Percentiles rank a stretch among this genome's conserved stretches.
Evolutionary conservation across 1,140 invertebrate species (phyloP).

Genomic region (Dinoponera quadriceps): DNA sequence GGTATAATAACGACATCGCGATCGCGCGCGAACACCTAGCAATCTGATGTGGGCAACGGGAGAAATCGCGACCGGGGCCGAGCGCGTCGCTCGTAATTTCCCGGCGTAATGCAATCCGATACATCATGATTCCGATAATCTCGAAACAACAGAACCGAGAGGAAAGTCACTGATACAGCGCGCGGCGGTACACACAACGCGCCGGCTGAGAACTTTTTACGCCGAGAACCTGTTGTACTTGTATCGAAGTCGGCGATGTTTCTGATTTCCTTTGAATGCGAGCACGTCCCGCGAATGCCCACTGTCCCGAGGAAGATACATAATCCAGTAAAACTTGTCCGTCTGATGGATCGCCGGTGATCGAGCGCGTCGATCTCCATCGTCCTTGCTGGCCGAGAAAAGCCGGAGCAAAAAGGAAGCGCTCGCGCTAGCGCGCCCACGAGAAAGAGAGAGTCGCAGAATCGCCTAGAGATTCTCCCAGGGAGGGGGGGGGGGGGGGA

Average conservation of each 20-base stretch:
- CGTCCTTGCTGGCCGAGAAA: constrained; percentile 35
- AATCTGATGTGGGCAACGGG: neutral
- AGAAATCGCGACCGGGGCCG: neutral
- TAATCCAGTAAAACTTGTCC: constrained; percentile 57
- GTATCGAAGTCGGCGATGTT: constrained; percentile 33
- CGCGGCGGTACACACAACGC: neutral
- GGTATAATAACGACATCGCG: neutral
- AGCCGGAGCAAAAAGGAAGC: constrained; percentile 33
- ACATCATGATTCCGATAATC: constrained; percentile 22
- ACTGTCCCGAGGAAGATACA: constrained; percentile 54
- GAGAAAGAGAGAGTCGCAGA: constrained; percentile 62
- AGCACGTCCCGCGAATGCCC: constrained; percentile 37
- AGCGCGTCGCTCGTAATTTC: neutral
- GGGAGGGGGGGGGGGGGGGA: too few species aligned
- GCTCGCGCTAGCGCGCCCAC: neutral
- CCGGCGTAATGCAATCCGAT: constrained; percentile 24
- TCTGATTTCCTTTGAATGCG: constrained; percentile 54
- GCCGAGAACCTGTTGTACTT: constrained; percentile 34
- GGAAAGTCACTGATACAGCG: constrained; percentile 15
- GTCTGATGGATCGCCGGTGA: constrained; percentile 53
- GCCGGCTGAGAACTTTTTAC: constrained; percentile 18
- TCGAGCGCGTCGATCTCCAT: constrained; percentile 51
- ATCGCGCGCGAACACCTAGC: neutral
- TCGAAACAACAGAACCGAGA: constrained; percentile 4
- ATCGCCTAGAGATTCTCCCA: constrained; percentile 56